Base-by-base conservation (phyloP, 2,888 invertebrate genomes). In the Ophion ellenae region DNA sequence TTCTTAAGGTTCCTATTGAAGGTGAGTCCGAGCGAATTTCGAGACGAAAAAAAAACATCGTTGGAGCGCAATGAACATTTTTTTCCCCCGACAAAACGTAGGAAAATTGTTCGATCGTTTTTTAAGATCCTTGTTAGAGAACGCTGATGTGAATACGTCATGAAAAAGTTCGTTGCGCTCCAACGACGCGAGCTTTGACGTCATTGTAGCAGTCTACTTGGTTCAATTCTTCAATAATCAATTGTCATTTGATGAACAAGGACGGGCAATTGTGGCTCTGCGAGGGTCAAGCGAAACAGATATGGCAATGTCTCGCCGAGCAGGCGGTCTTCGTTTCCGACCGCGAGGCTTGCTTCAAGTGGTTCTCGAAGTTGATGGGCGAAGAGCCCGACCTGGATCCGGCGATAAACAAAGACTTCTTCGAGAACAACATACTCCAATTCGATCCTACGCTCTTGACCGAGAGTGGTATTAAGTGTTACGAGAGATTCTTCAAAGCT, bases 371-470 rank as follows among this genome's bases (percentile, higher is more conserved):
- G 94, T 95, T 98, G 59, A 98, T 98, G 98, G 98, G 98, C 24
- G 99, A 99, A 90, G 99, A 99, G 93, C 99, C 99, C 0, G 99
- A 99, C 94, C 95, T 99, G 79, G 99, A 99, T 95, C 99, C 99
- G 1, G 98, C 98, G 89, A 98, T 99, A 81, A 98, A 98, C 92
- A 96, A 97, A 93, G 98, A 98, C 94, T 99, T 99, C 95, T 99
- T 99, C 95, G 98, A 98, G 94, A 97, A 97, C 91, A 99, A 99
- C 93, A 97, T 99, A 89, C 95, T 99, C 89, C 98, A 98, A 92
- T 95, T 99, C 90, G 97, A 99, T 94, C 99, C 99, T 1, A 96
- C 97, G 89, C 95, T 98, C 89, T 95, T 99, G 66, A 99, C 99
- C 7, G 99, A 99, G 94, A 98, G 98, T 93, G 99, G 99, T 89